These are phyloP conservation scores for Oreocharis arfaki DNA, from an alignment of 2,113 vertebrate species.

Conservation along the genomic window DNA sequence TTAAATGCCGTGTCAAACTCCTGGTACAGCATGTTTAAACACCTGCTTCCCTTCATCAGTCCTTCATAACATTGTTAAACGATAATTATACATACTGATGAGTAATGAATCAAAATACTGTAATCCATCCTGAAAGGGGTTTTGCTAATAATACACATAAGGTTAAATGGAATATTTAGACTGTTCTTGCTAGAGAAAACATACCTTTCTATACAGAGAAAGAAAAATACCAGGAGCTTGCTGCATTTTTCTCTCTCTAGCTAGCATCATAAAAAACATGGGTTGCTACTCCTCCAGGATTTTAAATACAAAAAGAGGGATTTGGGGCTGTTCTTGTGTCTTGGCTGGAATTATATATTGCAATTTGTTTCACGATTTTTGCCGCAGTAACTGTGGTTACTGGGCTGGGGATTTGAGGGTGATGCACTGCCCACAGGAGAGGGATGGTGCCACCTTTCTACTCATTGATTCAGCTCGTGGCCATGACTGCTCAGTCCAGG, in stretches of 20 bases:
- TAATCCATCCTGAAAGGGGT: constrained; percentile 65
- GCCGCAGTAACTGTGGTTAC: no score
- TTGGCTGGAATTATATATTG: not conserved
- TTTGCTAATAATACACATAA: constrained; percentile 62
- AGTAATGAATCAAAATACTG: constrained; percentile 74
- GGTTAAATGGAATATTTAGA: constrained; percentile 52
- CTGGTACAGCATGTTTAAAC: constrained; percentile 77
- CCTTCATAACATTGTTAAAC: constrained; percentile 77
- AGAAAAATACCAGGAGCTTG: not conserved
- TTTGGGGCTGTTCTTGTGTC: not conserved
- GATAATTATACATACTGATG: constrained; percentile 76
- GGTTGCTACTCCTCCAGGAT: not conserved
- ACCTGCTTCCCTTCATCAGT: constrained; percentile 80
- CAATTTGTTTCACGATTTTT: not conserved
- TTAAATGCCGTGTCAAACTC: constrained; percentile 70
- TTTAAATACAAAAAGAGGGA: not conserved
- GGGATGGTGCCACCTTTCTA: rapidly evolving
- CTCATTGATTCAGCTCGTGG: not conserved
- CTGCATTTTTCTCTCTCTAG: not conserved
- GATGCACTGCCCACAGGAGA: rapidly evolving
- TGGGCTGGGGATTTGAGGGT: rapidly evolving
- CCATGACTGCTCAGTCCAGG: not conserved
- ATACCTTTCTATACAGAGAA: constrained; percentile 28
- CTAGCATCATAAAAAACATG: not conserved
- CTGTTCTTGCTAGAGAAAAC: constrained; percentile 40